Evolutionary conservation across 2,113 vertebrate species (phyloP).

Genomic region (Clarias magur): DNA sequence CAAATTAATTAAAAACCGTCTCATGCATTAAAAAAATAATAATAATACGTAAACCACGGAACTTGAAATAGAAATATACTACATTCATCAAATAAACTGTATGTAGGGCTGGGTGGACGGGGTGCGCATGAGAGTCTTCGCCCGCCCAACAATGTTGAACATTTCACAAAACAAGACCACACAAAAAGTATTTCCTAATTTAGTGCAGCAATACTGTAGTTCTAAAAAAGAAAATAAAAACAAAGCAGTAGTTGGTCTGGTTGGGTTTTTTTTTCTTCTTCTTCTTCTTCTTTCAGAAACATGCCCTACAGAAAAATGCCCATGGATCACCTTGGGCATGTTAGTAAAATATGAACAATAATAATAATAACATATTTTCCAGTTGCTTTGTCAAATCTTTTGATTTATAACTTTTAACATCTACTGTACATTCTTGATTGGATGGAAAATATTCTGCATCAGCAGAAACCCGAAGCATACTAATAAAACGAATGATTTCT

Average conservation of each 20-base stretch:
- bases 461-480: not conserved
- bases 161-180: no score
- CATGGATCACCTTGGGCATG: no score
- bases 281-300: no score
- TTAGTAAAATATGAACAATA: not conserved
- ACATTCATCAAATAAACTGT: not conserved
- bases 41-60: not conserved
- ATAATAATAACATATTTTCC: not conserved
- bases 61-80: not conserved
- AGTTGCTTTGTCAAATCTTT: not conserved
- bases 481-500: not conserved
- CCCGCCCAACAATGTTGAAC: no score
- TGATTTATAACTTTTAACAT: not conserved
- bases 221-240: no score
- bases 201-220: no score
- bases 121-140: no score
- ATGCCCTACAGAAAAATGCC: no score
- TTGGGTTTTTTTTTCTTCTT: no score
- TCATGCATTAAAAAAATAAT: not conserved
- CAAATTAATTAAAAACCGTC: not conserved
- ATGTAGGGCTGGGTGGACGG: no score
- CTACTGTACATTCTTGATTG: not conserved
- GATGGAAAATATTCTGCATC: not conserved
- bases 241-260: no score
- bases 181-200: no score